Conservation (phyloP, 2,888 invertebrate species). For the Pyrocoelia pectoralis region DNA sequence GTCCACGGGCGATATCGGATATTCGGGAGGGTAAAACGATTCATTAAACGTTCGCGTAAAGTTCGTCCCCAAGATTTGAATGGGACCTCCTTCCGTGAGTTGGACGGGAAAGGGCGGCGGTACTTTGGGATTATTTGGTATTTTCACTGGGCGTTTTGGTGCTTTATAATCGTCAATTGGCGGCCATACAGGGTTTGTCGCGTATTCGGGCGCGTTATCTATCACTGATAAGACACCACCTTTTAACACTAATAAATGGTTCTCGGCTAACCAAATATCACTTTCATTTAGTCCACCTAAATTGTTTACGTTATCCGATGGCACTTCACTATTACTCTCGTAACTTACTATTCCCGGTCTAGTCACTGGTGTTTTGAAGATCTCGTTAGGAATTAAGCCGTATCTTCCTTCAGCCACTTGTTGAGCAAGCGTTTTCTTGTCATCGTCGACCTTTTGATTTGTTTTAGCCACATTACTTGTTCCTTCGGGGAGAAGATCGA, state of each 20-base stretch:
- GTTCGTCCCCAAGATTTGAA: conserved; percentile 86
- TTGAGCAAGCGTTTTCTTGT: conserved; percentile 85
- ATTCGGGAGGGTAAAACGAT: conserved; percentile 63
- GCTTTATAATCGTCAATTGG: conserved; percentile 87
- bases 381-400: conserved; percentile 85
- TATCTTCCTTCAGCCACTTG: conserved; percentile 92
- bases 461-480: conserved; percentile 10
- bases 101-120: conserved; percentile 95
- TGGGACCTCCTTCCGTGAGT: conserved; percentile 84
- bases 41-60: conserved; percentile 76
- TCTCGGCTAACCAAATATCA: conserved; percentile 91
- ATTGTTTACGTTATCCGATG: conserved; percentile 80
- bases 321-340: conserved; percentile 80
- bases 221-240: conserved; percentile 73
- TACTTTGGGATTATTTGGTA: conserved; percentile 81
- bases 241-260: conserved; percentile 82
- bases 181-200: conserved; percentile 68
- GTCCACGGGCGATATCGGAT: conserved; percentile 58
- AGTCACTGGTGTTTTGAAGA: conserved; percentile 74
- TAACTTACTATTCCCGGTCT: conserved; percentile 85
- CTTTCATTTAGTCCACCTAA: conserved; percentile 84
- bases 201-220: conserved; percentile 59
- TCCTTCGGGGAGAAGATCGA: conserved; percentile 26
- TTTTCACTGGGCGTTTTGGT: conserved; percentile 83
- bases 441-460: conserved; percentile 66